Evolutionary conservation across 1,140 invertebrate genomes (phyloP).

Genomic region (Drosophila pectinifera): DNA sequence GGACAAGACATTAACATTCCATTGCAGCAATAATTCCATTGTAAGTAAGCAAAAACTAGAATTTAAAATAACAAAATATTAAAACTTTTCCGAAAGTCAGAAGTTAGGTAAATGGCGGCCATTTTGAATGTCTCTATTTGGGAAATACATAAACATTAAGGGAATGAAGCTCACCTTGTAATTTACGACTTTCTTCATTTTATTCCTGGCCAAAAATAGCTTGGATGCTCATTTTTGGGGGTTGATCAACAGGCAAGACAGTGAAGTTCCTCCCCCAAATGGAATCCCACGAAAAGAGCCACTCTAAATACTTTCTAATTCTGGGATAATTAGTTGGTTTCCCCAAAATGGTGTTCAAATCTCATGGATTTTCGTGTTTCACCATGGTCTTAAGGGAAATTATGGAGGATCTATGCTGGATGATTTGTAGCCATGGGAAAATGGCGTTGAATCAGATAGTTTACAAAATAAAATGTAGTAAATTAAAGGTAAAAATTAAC

Average conservation of each 20-base stretch:
- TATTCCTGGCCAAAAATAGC: constrained; percentile 47
- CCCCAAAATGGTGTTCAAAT: constrained; percentile 65
- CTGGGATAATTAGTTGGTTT: constrained; percentile 46
- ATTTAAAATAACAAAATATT: constrained; percentile 44
- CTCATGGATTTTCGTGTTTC: constrained; percentile 40
- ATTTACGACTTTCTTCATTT: constrained; percentile 69
- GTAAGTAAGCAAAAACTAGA: constrained; percentile 67
- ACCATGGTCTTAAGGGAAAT: constrained; percentile 28
- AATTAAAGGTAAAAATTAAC: not conserved
- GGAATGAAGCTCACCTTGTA: constrained; percentile 59
- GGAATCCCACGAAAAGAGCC: not conserved
- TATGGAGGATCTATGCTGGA: not conserved
- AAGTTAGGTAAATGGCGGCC: constrained; percentile 35
- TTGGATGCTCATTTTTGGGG: constrained; percentile 15
- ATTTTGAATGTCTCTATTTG: constrained; percentile 61
- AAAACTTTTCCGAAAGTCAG: constrained; percentile 39
- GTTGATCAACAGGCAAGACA: constrained; percentile 24
- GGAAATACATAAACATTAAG: constrained; percentile 15
- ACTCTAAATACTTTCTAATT: constrained; percentile 38
- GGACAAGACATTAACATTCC: constrained; percentile 68
- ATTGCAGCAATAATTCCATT: constrained; percentile 60
- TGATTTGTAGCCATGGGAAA: constrained; percentile 16
- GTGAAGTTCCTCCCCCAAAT: constrained; percentile 5
- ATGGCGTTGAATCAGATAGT: not conserved
- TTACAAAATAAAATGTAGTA: not conserved